Percentiles rank a stretch among this genome's conserved stretches.
These are phyloP conservation scores for Aleiodes sp. DNA, from an alignment of 1,140 invertebrate genomes.

Conservation along the genomic window DNA sequence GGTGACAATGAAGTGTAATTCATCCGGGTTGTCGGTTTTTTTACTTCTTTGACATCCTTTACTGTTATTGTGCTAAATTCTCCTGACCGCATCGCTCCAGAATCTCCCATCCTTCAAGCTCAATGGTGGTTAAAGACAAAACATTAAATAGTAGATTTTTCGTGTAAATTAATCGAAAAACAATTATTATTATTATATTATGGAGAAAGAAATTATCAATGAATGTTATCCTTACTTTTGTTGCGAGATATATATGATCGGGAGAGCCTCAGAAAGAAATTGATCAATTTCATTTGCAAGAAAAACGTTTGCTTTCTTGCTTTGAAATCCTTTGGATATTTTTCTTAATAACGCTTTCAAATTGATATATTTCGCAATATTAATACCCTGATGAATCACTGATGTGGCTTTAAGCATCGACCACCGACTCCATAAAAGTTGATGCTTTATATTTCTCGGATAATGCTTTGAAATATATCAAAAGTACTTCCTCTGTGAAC, in stretches of 20 bases:
- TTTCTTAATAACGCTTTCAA: conserved; percentile 30
- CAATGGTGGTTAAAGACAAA: background rate
- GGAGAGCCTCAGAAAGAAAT: conserved; percentile 20
- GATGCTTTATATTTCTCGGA: conserved; percentile 12
- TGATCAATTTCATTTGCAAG: conserved; percentile 17
- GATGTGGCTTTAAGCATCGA: conserved; percentile 26
- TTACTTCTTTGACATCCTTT: conserved; percentile 38
- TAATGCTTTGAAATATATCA: background rate
- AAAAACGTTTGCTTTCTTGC: conserved; percentile 32
- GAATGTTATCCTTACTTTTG: conserved; percentile 16
- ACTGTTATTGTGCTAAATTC: conserved; percentile 32
- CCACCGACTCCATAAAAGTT: conserved; percentile 29
- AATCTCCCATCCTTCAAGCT: conserved; percentile 21
- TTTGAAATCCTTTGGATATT: conserved; percentile 21
- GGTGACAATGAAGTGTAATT: no score
- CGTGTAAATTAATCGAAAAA: background rate
- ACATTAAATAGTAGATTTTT: background rate
- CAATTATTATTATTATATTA: conserved; percentile 14
- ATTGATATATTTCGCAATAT: conserved; percentile 30
- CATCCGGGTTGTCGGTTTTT: no score
- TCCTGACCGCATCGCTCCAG: conserved; percentile 26
- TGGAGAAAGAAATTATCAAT: background rate
- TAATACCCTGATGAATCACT: conserved; percentile 16
- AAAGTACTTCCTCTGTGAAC: conserved; percentile 2
- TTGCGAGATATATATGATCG: conserved; percentile 28